Conservation (phyloP, 2,888 invertebrate genomes). For the Ceraclea dissimilis region DNA sequence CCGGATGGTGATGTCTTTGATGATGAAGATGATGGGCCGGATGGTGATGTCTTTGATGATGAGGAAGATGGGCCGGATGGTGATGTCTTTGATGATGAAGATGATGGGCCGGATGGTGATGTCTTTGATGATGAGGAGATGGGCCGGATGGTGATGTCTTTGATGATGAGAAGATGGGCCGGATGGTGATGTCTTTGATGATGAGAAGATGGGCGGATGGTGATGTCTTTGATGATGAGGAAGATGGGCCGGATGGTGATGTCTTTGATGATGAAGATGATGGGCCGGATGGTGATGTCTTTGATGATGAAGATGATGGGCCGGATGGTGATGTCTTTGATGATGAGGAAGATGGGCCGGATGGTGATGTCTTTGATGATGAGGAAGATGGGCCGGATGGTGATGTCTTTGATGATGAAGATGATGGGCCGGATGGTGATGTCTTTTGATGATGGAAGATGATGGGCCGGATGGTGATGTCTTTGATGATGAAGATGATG, state of each 20-base stretch:
- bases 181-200: too few species aligned
- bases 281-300: slow-evolving; percentile 26
- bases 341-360: neutral
- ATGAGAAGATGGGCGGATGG: neutral
- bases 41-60: slow-evolving; percentile 30
- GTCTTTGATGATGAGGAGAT: neutral
- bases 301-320: slow-evolving; percentile 30
- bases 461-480: too few species aligned
- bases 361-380: neutral
- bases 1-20: neutral
- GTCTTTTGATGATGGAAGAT: too few species aligned
- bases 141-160: neutral
- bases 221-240: neutral
- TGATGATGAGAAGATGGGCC: too few species aligned
- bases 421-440: neutral
- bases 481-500: too few species aligned
- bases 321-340: neutral
- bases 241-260: neutral
- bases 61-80: slow-evolving; percentile 21
- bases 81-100: neutral
- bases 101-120: neutral
- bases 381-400: neutral
- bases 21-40: neutral
- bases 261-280: slow-evolving; percentile 9
- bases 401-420: neutral